Percentiles rank a stretch among this genome's conserved stretches.
Conservation (phyloP, 2,888 invertebrate species). For the Labia minor region DNA sequence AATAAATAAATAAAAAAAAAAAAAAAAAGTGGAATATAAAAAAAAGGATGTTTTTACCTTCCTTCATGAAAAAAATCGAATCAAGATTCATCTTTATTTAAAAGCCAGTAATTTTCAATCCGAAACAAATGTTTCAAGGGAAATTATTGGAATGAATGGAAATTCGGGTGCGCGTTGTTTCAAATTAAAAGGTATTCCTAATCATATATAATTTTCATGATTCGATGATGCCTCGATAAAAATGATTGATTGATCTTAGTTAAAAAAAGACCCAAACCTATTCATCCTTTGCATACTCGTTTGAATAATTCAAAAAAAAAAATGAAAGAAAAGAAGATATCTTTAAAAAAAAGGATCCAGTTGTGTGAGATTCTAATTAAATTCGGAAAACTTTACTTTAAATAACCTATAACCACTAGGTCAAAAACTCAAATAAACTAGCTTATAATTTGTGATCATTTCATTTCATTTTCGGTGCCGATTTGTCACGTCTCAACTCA, state of each 20-base stretch:
- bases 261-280: background rate
- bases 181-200: background rate
- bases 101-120: too few relatives aligned
- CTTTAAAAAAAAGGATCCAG: background rate
- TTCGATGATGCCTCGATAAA: background rate
- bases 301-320: background rate
- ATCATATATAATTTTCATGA: background rate
- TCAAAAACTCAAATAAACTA: background rate
- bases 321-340: background rate
- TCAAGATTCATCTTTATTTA: too few relatives aligned
- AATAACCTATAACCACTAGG: background rate
- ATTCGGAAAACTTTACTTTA: background rate
- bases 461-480: background rate
- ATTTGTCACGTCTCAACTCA: background rate
- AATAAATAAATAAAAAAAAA: too few relatives aligned
- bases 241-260: background rate
- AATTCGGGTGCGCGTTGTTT: background rate
- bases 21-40: too few relatives aligned
- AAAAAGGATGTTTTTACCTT: too few relatives aligned
- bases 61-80: too few relatives aligned
- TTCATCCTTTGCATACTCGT: background rate
- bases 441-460: background rate
- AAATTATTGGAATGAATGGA: too few relatives aligned
- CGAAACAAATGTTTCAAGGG: too few relatives aligned
- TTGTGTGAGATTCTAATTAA: background rate